These are phyloP conservation scores for Heteropelma amictum DNA, from an alignment of 2,888 invertebrate species.

Conservation along the genomic window DNA sequence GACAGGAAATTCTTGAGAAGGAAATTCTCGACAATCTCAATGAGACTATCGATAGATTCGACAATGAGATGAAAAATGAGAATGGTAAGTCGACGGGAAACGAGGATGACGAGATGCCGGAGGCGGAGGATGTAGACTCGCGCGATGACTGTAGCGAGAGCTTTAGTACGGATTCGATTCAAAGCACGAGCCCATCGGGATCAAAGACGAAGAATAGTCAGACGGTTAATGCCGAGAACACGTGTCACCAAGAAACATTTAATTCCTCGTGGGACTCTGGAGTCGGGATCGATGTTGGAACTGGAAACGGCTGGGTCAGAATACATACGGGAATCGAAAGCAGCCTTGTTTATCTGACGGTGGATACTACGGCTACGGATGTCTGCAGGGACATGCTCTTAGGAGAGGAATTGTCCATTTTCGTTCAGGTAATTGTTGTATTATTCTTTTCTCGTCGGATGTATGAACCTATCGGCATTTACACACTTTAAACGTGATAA, in stretches of 20 bases:
- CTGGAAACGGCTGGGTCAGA: constrained; percentile 81
- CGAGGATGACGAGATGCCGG: constrained; percentile 21
- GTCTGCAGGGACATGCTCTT: constrained; percentile 79
- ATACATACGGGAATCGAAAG: constrained; percentile 82
- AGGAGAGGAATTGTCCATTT: constrained; percentile 73
- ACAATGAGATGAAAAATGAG: constrained; percentile 60
- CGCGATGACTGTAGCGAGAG: constrained; percentile 59
- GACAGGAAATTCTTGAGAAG: constrained; percentile 42
- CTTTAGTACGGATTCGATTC: constrained; percentile 71
- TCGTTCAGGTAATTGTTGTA: constrained; percentile 72
- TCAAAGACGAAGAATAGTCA: constrained; percentile 48
- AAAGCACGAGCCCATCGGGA: constrained; percentile 63
- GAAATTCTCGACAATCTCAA: constrained; percentile 71
- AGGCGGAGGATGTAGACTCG: constrained; percentile 45
- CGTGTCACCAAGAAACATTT: constrained; percentile 65
- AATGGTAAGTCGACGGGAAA: constrained; percentile 25
- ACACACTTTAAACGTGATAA: no score
- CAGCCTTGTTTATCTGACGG: constrained; percentile 81
- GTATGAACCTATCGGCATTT: no score
- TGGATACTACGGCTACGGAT: constrained; percentile 80
- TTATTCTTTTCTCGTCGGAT: no score
- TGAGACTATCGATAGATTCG: constrained; percentile 72
- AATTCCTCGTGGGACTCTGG: constrained; percentile 76
- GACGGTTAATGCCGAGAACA: constrained; percentile 48
- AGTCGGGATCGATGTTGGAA: constrained; percentile 80